Evolutionary conservation across 2,113 vertebrate genomes (phyloP), one percentile per base, ranked within the genome.

Genomic region (Actenoides hombroni): DNA sequence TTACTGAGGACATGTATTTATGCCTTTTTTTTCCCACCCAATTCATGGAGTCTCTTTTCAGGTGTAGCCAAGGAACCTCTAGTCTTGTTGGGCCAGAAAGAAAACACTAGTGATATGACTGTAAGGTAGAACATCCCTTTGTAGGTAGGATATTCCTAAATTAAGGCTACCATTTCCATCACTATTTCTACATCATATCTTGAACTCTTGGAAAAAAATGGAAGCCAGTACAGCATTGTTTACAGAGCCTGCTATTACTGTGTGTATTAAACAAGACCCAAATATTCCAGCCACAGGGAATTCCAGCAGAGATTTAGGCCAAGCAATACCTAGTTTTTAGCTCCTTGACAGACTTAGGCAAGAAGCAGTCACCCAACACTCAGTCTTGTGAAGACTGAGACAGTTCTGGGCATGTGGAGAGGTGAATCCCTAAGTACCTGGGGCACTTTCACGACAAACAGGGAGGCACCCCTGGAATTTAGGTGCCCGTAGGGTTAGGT

Each of bases 391-490:
- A 87, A 92, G 74, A 68, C 61, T 68, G 42, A 71, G 61, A 48
- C 73, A 71, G 69, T 82, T 95, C 83, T 91, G 86, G 61, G 65
- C 78, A 79, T 48, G 88, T 91, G 78, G 63, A 76, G 26, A 95
- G 77, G 69, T 85, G 74, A 92, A 94, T 94, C 89, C 70, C 69
- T 37, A 57, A 73, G 74, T 65, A 92, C 84, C 81, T 76, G 40
- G 19, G 70, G 91, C 89, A 73, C 74, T 94, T 92, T 53, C 35
- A 87, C 91, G 88, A 86, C 64, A 92, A 96, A 86, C 39, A 95
- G 77, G 84, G 93, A 96, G 91, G 61, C 69, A 95, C 29, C 21
- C 28, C 65, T 94, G 93, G 86, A 95, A 95, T 97, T 96, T 95
- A 95, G n/a, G 86, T 89, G 89, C 81, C 95, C 1, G 7, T 48